Percentiles rank a stretch among this genome's conserved stretches.
phyloP scores from a whole-genome alignment of 2,797 vertebrate genomes.

The Australoheros facetus region DNA sequence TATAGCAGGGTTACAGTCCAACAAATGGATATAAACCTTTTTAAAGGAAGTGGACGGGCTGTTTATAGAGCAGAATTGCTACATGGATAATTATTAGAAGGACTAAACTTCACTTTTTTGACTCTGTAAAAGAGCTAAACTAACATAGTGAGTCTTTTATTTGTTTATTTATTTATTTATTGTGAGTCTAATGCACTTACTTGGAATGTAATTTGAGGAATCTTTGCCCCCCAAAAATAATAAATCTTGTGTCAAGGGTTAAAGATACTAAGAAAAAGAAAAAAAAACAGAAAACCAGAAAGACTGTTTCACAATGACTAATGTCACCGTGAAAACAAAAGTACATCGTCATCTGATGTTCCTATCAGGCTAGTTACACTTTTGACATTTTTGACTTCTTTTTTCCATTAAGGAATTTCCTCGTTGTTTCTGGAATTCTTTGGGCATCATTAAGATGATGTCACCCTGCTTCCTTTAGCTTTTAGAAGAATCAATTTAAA shows the following conservation, averaged over 20 bases:
- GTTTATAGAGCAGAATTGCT: neutral
- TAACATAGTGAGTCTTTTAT: neutral
- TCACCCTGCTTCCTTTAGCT: neutral
- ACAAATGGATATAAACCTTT: neutral
- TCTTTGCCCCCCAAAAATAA: neutral
- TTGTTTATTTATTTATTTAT: no score
- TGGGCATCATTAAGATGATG: rapidly evolving
- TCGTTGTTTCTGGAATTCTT: neutral
- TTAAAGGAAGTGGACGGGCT: rapidly evolving
- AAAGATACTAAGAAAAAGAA: rapidly evolving
- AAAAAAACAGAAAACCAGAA: no score
- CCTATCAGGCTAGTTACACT: neutral
- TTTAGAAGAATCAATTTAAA: neutral
- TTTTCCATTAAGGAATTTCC: neutral
- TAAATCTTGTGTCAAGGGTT: neutral
- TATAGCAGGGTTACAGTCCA: neutral
- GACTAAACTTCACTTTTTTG: neutral
- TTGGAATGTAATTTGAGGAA: neutral
- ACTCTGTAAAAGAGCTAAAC: neutral
- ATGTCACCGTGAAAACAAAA: neutral
- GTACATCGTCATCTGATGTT: neutral
- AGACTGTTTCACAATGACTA: neutral
- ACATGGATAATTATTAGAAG: neutral
- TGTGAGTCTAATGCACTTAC: neutral
- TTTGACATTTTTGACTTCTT: neutral